Evolutionary conservation across 53 echinoderm and acorn worm species (phyloP), one percentile per base, ranked within the genome.

Genomic region (Arbacia lixula): DNA sequence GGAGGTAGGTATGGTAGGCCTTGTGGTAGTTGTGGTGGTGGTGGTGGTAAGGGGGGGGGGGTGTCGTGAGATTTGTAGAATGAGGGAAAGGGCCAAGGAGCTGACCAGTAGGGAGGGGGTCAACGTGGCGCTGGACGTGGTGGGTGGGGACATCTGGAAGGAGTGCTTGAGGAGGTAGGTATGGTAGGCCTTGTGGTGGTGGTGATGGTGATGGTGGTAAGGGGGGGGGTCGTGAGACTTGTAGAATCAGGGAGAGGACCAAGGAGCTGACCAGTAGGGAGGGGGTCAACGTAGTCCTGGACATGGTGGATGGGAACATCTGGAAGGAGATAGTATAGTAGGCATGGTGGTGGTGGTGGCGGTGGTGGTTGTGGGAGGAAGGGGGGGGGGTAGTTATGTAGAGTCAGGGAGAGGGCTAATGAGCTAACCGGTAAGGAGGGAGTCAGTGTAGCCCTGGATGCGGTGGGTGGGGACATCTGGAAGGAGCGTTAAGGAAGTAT

Each of bases 131-230:
- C 90, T 91, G 88, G 98, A 97, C 58, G 69, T 85, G 19, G 98
- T 97, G n/a, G 98, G 98, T 12, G 98, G 98, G 11, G 98, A 97
- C 50, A 72, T 88, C 31, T 97, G 92, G 84, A 97, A 86, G 34
- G 73, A 97, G 53, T 94, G 90, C 54, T 65, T 97, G 36, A 74
- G 91, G 86, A 67, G 98, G 98, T 94, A 31, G 33, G 53, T 64
- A n/a, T n/a, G n/a, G n/a, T n/a, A n/a, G n/a, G n/a, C n/a, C n/a
- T n/a, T 14, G 14, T 46, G 46, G 46, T 46, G 14, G 46, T 46
- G 8, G 14, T 10, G 46, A 14, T 8, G 46, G 46, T 8, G 8
- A 10, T 46, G 46, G 46, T 8, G 46, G 46, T 8, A 14, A 14
- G 46, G 46, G 46, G 46, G 46, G 46, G 46, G 46, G 46, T 46